Evolutionary conservation across 2,113 vertebrate species (phyloP), one percentile per base, ranked within the genome.

Genomic region (Onychostoma macrolepis): DNA sequence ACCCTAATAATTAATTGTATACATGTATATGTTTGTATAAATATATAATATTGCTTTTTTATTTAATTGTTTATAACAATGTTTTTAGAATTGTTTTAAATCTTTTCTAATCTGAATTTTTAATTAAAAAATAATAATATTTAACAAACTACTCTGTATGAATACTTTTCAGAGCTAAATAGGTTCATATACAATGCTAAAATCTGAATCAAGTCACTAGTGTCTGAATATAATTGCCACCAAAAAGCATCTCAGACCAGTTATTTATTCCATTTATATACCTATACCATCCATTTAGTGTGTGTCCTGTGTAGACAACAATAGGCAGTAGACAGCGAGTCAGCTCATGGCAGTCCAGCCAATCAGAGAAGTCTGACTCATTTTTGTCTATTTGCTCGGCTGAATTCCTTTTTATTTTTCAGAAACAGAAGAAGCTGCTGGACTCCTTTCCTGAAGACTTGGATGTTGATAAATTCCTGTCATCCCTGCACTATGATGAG

Each of bases 381-480:
- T 75, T 75, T 74, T 24, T 43, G 4, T n/a, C 36, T 43, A 41
- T 41, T 41, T 74, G 2, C 28, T 43, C 17, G 8, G 1, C 19
- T 38, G 53, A 81, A 65, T 81, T 83, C 26, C 17, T 15, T 43
- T 48, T n/a, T 21, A 45, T 83, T 50, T 83, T 83, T 80, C 94
- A 99, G 98, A 97, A 98, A 94, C 94, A 86, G 87, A 96, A 94
- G 91, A 99, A 96, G 93, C 95, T 97, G 86, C 88, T 97, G 10
- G 96, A 97, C 92, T 97, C 95, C 79, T 99, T 99, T 91, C 98
- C 98, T 28, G 96, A 95, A 71, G 97, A 97, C 94, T 95, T 99
- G 95, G 98, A 99, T 69, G 98, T 99, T 91, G 98, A 99, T 86
- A 99, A 99, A 91, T 99, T 99, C 93, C 94, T 99, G 89, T 95